phyloP scores from a whole-genome alignment of 2,888 invertebrate species.

The Torymus tubicola region DNA sequence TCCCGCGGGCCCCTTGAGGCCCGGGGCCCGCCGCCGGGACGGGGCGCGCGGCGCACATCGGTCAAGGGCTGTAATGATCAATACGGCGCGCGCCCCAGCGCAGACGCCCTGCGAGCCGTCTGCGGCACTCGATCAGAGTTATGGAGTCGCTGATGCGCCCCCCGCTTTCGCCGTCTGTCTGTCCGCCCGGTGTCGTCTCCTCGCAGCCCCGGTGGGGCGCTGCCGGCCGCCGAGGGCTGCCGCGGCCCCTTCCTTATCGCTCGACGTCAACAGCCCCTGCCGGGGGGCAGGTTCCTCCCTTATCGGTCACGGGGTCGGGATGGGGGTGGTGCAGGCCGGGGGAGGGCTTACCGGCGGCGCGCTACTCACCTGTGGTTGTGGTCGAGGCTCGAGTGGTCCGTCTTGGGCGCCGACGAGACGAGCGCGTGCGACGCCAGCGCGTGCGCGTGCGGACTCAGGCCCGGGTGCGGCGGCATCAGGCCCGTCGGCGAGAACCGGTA shows the following conservation, averaged over 20 bases:
- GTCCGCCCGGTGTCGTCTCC: conserved; percentile 27
- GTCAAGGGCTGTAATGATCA: conserved; percentile 76
- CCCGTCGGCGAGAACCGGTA: conserved; percentile 95
- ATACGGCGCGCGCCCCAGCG: conserved; percentile 72
- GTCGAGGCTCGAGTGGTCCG: conserved; percentile 81
- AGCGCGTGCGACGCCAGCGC: conserved; percentile 89
- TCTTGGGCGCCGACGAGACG: conserved; percentile 86
- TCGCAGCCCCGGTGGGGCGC: no score
- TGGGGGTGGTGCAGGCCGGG: background rate
- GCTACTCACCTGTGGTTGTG: conserved; percentile 83
- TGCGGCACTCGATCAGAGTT: conserved; percentile 59
- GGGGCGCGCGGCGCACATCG: conserved; percentile 64
- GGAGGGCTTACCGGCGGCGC: conserved; percentile 33
- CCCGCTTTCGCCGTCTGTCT: conserved; percentile 13
- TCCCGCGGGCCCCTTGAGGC: no score
- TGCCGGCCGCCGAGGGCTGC: background rate
- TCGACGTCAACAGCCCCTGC: background rate
- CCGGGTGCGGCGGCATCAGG: conserved; percentile 86
- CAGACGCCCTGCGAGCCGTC: conserved; percentile 70
- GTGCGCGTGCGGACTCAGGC: conserved; percentile 85
- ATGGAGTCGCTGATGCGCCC: conserved; percentile 60
- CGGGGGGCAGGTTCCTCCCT: conserved; percentile 36
- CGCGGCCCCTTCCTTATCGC: conserved; percentile 41
- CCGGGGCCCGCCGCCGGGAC: background rate
- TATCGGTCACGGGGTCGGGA: conserved; percentile 34